Base-by-base conservation (phyloP, 2,888 invertebrate genomes). In the Phyllotreta cruciferae region DNA sequence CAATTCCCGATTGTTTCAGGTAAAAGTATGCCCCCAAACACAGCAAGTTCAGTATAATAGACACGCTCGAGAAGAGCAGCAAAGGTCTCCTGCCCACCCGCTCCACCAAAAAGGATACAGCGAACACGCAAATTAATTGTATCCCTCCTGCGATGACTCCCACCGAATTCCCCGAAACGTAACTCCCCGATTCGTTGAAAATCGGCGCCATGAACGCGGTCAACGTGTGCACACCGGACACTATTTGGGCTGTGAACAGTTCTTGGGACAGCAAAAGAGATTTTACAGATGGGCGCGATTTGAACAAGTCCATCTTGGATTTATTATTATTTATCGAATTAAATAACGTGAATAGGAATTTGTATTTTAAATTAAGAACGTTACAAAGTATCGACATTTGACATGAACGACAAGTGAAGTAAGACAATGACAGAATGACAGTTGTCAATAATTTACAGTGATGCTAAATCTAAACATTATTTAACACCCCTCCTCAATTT, bases 141-240 rank as follows among this genome's bases (percentile, higher is more conserved):
- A 93, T 90, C 0, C 87, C 81, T 0, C 90, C 92, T 1, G 94
- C 88, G 36, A 91, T 85, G 63, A 94, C 90, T 10, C 92, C 87
- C 7, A 90, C 87, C 6, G 87, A 74, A 7, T 84, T 83, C 0
- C 90, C 83, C 66, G 84, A 74, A 64, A 91, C 80, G 10, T 85
- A 79, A 63, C 87, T 88, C 13, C 89, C 90, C 6, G 91, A 88
- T 1, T 87, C 87, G 41, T 83, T 72, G 79, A 92, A 90, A 73
- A 92, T 92, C 53, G 84, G 83, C 64, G 85, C 85, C 0, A 90
- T 88, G 77, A 90, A 91, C 80, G 91, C 90, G 71, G 91, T 88
- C 64, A 92, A 89, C 0, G 90, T 90, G 80, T 90, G 90, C 70
- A 91, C 85, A 63, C 92, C 92, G 58, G 90, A 88, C 75, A 90